These are phyloP conservation scores for Meta bourneti DNA, from an alignment of 2,888 invertebrate species.

Conservation along the genomic window DNA sequence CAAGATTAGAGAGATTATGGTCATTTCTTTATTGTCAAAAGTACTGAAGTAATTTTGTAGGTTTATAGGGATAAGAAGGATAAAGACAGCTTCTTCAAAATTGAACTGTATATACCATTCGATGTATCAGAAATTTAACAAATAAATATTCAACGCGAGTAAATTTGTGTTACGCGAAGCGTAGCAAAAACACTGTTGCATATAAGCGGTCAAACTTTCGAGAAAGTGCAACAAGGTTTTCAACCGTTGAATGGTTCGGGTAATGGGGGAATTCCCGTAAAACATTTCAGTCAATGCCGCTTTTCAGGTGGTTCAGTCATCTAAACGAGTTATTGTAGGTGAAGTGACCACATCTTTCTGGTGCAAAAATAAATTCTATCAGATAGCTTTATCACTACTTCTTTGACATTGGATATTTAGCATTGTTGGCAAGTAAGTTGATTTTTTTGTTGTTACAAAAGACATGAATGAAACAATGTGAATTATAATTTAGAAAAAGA, in stretches of 20 bases:
- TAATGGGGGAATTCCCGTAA: constrained; percentile 25
- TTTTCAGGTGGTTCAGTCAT: background rate
- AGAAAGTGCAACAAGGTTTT: constrained; percentile 44
- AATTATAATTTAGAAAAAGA: too few relatives aligned
- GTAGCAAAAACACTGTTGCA: constrained; percentile 4
- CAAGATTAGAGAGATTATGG: background rate
- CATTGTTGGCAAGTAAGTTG: background rate
- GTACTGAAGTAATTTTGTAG: background rate
- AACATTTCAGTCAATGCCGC: background rate
- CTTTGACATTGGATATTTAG: background rate
- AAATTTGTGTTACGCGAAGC: constrained; percentile 29
- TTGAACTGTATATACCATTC: background rate
- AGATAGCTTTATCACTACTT: background rate
- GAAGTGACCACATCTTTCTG: background rate
- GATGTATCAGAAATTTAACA: background rate
- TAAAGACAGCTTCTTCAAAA: background rate
- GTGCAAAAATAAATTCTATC: background rate
- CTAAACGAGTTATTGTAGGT: background rate
- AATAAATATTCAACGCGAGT: background rate
- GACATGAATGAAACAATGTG: too few relatives aligned
- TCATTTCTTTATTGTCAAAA: background rate
- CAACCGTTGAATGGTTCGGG: constrained; percentile 35
- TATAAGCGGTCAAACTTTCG: constrained; percentile 35
- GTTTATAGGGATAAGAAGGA: background rate
- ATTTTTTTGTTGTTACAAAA: background rate